Percentiles rank a stretch among this genome's conserved stretches.
Conservation (phyloP, 1,140 invertebrate genomes). For the Orussus abietinus region DNA sequence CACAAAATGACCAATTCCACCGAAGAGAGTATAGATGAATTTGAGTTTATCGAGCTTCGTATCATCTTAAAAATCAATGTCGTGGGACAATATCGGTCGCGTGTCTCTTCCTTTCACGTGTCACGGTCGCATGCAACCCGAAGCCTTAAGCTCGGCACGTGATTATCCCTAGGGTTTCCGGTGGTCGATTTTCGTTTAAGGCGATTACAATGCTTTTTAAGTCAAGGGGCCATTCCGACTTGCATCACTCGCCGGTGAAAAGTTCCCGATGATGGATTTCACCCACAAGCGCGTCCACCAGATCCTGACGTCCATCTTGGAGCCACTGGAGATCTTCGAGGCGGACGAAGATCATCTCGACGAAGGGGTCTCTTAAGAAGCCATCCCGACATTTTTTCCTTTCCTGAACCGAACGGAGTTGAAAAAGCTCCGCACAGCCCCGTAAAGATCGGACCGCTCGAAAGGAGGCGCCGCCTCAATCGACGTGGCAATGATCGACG, state of each 20-base stretch:
- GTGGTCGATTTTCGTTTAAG: slow-evolving; percentile 29
- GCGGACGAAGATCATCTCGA: slow-evolving; percentile 4
- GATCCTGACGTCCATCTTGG: slow-evolving; percentile 36
- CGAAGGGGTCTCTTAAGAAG: slow-evolving; percentile 7
- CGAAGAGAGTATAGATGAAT: too few species aligned
- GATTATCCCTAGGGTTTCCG: slow-evolving; percentile 37
- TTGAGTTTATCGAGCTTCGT: too few species aligned
- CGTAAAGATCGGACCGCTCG: too few species aligned
- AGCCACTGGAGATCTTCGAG: slow-evolving; percentile 16
- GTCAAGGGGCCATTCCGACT: slow-evolving; percentile 28
- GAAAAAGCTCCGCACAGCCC: too few species aligned
- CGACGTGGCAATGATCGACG: too few species aligned
- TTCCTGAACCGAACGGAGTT: slow-evolving; percentile 1
- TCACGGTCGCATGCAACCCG: slow-evolving; percentile 17
- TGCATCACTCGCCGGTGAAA: slow-evolving; percentile 28
- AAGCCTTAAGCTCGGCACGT: slow-evolving; percentile 28
- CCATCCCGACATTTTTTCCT: background rate
- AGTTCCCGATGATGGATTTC: slow-evolving; percentile 40
- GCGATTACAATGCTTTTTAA: slow-evolving; percentile 38
- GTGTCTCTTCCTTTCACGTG: slow-evolving; percentile 20
- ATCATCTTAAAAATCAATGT: too few species aligned
- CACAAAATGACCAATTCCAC: too few species aligned
- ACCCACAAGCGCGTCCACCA: slow-evolving; percentile 33
- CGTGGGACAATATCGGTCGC: too few species aligned
- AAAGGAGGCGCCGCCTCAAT: too few species aligned